These are phyloP conservation scores for Corydoras sp. DNA, from an alignment of 2,113 vertebrate species.

Conservation along the genomic window DNA sequence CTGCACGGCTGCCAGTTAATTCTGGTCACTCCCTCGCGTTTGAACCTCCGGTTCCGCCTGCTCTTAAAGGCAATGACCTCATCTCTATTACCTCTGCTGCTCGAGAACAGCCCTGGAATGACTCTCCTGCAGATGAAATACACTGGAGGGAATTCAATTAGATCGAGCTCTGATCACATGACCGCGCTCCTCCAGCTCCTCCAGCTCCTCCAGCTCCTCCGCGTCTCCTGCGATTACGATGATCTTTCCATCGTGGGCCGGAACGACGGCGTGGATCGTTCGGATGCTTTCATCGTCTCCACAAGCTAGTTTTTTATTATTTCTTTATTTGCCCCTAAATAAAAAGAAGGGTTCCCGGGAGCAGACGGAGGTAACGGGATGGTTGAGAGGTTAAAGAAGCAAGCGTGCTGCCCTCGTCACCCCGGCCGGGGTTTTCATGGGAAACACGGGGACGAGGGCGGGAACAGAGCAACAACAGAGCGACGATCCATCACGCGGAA, in stretches of 20 bases:
- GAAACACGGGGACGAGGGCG: no score
- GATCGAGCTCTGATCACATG: constrained; percentile 23
- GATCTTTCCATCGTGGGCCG: not conserved
- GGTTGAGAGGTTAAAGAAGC: no score
- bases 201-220: not conserved
- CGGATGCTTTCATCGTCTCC: no score
- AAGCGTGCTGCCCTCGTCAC: no score
- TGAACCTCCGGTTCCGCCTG: not conserved
- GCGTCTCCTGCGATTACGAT: constrained; percentile 5
- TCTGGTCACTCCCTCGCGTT: not conserved
- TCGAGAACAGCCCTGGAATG: constrained; percentile 15
- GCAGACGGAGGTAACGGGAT: no score
- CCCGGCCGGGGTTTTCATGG: no score
- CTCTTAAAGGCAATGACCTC: constrained; percentile 21
- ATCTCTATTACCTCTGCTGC: constrained; percentile 12
- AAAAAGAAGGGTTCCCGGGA: no score
- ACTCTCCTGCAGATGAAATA: constrained; percentile 24
- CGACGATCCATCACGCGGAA: no score
- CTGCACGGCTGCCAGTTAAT: not conserved
- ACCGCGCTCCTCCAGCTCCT: not conserved
- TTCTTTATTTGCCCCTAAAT: no score
- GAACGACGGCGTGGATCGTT: no score
- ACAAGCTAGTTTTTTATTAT: no score
- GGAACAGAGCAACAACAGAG: no score
- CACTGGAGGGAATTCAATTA: constrained; percentile 25